Evolutionary conservation across 1,140 invertebrate genomes (phyloP).

Genomic region (Aculops lycopersici): DNA sequence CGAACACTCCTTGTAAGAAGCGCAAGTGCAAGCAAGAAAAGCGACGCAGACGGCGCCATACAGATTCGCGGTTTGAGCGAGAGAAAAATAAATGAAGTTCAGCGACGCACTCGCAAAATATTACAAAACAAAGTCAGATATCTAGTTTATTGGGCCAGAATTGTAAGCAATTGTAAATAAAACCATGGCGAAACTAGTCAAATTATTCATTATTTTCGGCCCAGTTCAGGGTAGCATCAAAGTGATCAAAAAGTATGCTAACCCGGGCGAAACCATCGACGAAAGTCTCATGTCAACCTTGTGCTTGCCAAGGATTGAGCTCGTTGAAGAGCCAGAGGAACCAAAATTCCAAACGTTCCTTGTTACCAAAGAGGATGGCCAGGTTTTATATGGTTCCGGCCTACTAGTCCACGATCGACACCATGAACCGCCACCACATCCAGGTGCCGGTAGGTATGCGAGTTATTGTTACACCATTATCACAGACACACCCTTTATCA

Average conservation of each 20-base stretch:
- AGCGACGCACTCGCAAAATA: too few relatives aligned
- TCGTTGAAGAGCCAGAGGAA: neutral
- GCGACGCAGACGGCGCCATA: too few relatives aligned
- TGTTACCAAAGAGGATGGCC: slow-evolving; percentile 80
- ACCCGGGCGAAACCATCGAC: slow-evolving; percentile 3
- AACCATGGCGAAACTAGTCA: neutral
- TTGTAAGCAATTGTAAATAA: too few relatives aligned
- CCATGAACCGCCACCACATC: neutral
- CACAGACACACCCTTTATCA: slow-evolving; percentile 1
- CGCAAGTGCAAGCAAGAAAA: neutral
- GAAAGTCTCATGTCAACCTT: slow-evolving; percentile 7
- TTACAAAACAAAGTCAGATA: too few relatives aligned
- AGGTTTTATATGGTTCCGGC: slow-evolving; percentile 39
- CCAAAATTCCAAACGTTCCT: slow-evolving; percentile 83
- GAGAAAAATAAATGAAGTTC: too few relatives aligned
- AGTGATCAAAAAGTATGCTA: neutral
- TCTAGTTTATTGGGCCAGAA: too few relatives aligned
- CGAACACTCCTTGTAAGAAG: too few relatives aligned
- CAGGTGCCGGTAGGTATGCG: neutral
- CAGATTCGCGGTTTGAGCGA: too few relatives aligned
- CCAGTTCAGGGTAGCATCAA: neutral
- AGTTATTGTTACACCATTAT: slow-evolving; percentile 2
- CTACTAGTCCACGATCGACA: slow-evolving; percentile 4
- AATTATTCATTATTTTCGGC: neutral
- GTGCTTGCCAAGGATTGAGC: slow-evolving; percentile 4